Percentiles rank a stretch among this genome's conserved stretches.
These are phyloP conservation scores for Laupala kohalensis DNA, from an alignment of 1,140 invertebrate genomes.

Conservation along the genomic window DNA sequence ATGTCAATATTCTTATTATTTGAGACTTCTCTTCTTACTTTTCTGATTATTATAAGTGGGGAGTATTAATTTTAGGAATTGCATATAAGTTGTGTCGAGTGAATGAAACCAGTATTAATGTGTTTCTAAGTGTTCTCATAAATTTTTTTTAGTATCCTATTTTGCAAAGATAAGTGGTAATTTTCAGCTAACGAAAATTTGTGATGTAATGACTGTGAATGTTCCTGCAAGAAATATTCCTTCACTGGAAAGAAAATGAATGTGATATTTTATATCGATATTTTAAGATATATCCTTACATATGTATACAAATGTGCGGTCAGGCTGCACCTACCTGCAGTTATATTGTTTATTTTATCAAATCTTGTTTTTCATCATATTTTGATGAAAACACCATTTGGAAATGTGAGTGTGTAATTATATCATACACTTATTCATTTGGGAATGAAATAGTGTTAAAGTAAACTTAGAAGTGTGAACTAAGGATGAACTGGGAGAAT, in stretches of 20 bases:
- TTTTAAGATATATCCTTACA: not conserved
- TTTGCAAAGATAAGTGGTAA: not conserved
- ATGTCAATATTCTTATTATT: no score
- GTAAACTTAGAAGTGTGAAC: no score
- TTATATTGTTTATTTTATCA: not conserved
- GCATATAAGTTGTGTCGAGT: not conserved
- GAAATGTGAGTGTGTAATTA: not conserved
- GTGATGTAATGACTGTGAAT: not conserved
- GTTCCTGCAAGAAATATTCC: not conserved
- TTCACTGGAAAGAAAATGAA: not conserved
- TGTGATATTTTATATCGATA: not conserved
- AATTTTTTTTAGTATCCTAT: not conserved
- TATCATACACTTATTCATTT: not conserved
- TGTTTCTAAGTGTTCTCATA: not conserved
- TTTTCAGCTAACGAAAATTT: not conserved
- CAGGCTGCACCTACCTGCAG: not conserved
- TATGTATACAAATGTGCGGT: not conserved
- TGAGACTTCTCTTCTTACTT: not conserved
- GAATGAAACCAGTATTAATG: not conserved
- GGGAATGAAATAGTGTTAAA: no score
- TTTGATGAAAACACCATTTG: not conserved
- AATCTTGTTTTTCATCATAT: not conserved
- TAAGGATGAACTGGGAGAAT: no score
- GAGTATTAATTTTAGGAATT: not conserved
- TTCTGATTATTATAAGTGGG: not conserved